A percentile compares a stretch with the other conserved stretches of the same genome.
Conservation (phyloP, 53 echinoderm and acorn worm genomes). For the Glandiceps talaboti region DNA sequence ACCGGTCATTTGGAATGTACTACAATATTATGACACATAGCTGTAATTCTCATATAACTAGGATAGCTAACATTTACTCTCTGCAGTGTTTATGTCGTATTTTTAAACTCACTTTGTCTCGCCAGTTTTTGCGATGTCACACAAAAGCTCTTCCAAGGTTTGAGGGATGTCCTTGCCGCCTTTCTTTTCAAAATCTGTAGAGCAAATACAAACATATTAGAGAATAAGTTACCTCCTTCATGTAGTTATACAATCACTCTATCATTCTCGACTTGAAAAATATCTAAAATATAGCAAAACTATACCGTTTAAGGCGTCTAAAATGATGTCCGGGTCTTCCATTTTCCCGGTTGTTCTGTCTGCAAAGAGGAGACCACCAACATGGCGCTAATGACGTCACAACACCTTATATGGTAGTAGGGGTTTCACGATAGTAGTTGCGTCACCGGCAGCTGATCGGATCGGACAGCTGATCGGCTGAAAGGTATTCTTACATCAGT, state of each 20-base stretch:
- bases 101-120: constrained; percentile 84
- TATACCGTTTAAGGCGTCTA: neutral
- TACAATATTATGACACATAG: too few relatives aligned
- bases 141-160: constrained; percentile 69
- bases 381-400: neutral
- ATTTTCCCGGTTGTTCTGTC: neutral
- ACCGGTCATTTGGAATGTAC: too few relatives aligned
- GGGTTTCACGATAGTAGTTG: neutral
- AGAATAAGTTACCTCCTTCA: too few relatives aligned
- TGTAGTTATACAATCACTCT: too few relatives aligned
- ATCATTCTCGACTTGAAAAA: neutral
- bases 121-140: constrained; percentile 77
- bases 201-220: neutral
- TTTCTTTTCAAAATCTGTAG: constrained; percentile 75
- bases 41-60: too few relatives aligned
- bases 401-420: neutral
- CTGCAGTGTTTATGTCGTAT: too few relatives aligned
- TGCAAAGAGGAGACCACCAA: neutral
- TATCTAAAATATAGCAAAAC: neutral
- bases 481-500: too few relatives aligned
- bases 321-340: neutral
- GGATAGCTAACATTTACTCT: too few relatives aligned
- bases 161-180: constrained; percentile 63
- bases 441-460: too few relatives aligned
- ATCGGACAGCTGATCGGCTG: too few relatives aligned